Evolutionary conservation across 2,113 vertebrate genomes (phyloP), one percentile per base, ranked within the genome.

Genomic region (Dasyornis broadbenti): DNA sequence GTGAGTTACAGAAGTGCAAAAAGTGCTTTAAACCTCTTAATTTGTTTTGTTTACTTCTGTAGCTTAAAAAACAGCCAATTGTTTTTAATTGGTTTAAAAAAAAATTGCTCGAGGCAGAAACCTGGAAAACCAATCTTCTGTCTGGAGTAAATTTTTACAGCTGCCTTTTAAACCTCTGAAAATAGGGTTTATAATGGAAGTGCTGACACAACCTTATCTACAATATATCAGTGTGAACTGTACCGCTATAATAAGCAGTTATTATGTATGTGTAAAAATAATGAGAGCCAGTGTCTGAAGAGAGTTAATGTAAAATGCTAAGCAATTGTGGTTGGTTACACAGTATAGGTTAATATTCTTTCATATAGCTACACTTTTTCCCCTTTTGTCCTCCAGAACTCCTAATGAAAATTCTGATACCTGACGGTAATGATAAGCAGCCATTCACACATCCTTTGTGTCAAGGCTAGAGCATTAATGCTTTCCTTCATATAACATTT

Each of bases 351-450:
- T 99, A 99, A 99, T 99, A 99, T 98, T 99, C 98, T 98, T 99
- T 98, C 98, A 98, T 99, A 98, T 98, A 98, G 98, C 98, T 98
- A 98, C 96, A 97, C 98, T 98, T 98, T 96, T 96, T 97, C 97
- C 96, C 98, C 98, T 98, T 98, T 98, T 98, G 98, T 99, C 98
- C 98, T 98, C 97, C 98, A 98, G 98, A 98, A 99, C 98, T 98
- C 99, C 98, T 99, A 99, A 99, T 99, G 98, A 99, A 99, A 99
- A 99, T 98, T 99, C 98, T 98, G 98, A 99, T 99, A 99, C 99
- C 98, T 98, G 99, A 99, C 99, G 96, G 97, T 99, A 99, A 99
- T 99, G 99, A 99, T 99, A 99, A 99, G 99, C 99, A 99, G 98
- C 98, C 98, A 98, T 98, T 99, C 98, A 98, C 98, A 98, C 98